phyloP scores from a whole-genome alignment of 2,113 vertebrate species.

The Eonycteris spelaea region DNA sequence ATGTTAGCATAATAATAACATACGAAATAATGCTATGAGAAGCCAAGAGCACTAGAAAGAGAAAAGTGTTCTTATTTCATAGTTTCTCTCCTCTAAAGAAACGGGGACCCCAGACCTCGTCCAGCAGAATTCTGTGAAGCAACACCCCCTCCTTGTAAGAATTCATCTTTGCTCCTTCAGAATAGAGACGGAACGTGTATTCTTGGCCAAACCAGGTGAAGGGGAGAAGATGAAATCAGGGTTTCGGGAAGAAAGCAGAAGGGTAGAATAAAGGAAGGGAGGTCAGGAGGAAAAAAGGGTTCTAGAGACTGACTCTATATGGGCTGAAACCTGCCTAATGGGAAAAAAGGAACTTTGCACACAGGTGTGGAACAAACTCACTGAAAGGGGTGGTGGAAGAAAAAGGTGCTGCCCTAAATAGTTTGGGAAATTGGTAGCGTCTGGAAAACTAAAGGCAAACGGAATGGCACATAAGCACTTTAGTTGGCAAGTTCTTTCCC shows the following conservation, averaged over 20 bases:
- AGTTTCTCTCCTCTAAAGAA: background rate
- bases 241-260: background rate
- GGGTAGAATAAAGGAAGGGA: background rate
- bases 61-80: background rate
- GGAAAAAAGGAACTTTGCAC: background rate
- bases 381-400: background rate
- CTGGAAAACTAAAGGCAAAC: background rate
- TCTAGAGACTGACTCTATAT: background rate
- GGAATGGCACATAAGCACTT: no score
- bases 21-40: background rate
- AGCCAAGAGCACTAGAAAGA: background rate
- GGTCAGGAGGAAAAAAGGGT: background rate
- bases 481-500: background rate
- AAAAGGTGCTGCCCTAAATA: background rate
- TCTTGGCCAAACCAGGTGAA: background rate
- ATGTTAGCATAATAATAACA: background rate
- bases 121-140: background rate
- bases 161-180: background rate
- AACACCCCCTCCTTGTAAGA: background rate
- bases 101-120: background rate
- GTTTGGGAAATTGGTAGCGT: background rate
- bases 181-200: background rate
- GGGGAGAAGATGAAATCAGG: background rate
- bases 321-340: background rate
- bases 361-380: background rate